Evolutionary conservation across 2,113 vertebrate genomes (phyloP), one percentile per base, ranked within the genome.

Genomic region (Macrotus californicus): DNA sequence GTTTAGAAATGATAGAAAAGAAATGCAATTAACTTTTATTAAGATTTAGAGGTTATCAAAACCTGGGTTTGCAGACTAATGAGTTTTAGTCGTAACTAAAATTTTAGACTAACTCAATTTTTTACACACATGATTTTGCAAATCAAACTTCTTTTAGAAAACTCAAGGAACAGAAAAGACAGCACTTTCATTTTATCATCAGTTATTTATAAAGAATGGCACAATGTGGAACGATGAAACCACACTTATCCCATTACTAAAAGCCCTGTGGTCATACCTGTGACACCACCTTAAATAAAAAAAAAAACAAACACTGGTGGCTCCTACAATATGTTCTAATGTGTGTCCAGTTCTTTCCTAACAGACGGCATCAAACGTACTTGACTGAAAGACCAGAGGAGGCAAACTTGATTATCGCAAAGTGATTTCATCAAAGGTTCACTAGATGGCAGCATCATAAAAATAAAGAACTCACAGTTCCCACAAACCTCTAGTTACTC

Each of bases 381-480:
- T 10, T 52, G 36, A 80, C 43, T 0, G 12, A 61, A 72, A 19
- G 41, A 54, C 19, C 22, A 8, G 2, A 79, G 8, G 5, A 41
- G 3, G 46, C 18, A 48, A 7, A 50, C 4, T 59, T 34, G 31
- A 82, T 52, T 43, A 19, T 0, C 29, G 66, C 7, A 73, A 67
- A 41, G 70, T 87, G 52, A 95, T 84, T 86, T 89, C 93, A 92
- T 0, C 14, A 66, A 97, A 82, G 15, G 75, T 52, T 97, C 98
- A 97, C 98, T 98, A 98, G 98, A 97, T 98, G 98, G 98, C 98
- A 98, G 97, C 97, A 98, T 98, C 43, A 97, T 96, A 94, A 96
- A 97, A 97, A 95, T 87, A 91, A 97, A 87, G 66, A 46, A 59
- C 6, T 10, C 73, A 34, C 4, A 15, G 9, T 7, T 59, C 8